These are phyloP conservation scores for Melanocharis versteri DNA, from an alignment of 2,113 vertebrate species.

Conservation along the genomic window DNA sequence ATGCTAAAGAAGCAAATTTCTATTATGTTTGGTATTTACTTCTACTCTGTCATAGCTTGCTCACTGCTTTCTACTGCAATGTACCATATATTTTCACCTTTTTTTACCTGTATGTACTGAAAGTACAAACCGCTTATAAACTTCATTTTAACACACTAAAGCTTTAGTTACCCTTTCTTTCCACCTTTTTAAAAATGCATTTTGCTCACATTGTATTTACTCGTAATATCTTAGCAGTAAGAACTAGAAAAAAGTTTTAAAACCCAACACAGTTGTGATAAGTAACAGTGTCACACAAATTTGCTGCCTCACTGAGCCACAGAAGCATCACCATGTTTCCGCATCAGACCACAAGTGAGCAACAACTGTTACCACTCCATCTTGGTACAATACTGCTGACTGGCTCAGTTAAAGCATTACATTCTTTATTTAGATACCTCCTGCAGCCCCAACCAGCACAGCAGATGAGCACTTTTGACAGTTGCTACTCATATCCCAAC, in stretches of 20 bases:
- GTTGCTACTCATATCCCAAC: neutral
- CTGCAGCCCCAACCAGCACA: neutral
- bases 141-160: neutral
- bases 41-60: neutral
- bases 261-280: neutral
- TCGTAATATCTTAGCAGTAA: neutral
- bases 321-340: neutral
- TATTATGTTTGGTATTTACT: neutral
- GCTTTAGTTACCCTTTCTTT: neutral
- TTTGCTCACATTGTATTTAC: neutral
- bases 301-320: neutral
- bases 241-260: neutral
- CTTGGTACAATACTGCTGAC: neutral
- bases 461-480: neutral
- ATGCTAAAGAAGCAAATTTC: neutral
- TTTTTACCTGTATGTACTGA: neutral
- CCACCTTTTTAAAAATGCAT: neutral
- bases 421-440: neutral
- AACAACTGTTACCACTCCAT: neutral
- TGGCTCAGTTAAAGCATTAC: neutral
- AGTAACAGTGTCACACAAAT: neutral
- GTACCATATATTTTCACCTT: neutral
- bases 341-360: neutral
- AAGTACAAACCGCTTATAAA: neutral
- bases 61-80: neutral